A percentile compares a stretch with the other conserved stretches of the same genome.
These are phyloP conservation scores for Cyprinus carpio DNA, from an alignment of 2,113 vertebrate species.

Conservation along the genomic window DNA sequence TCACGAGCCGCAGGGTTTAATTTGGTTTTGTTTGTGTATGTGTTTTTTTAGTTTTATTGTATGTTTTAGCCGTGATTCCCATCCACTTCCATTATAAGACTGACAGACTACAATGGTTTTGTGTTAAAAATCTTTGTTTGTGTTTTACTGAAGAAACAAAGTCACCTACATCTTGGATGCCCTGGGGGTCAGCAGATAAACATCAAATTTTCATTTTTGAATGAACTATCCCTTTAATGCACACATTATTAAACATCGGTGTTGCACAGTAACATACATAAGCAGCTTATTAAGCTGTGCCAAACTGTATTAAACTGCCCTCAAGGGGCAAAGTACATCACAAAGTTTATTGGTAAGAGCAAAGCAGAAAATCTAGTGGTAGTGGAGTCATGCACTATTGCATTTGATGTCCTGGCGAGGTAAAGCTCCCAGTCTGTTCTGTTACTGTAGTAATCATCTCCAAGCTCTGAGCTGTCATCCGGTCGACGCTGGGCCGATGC, in stretches of 20 bases:
- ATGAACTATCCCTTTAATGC: too few species aligned
- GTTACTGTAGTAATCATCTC: conserved; percentile 74
- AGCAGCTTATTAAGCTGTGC: conserved; percentile 24
- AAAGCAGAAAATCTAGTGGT: conserved; percentile 53
- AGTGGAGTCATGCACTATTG: conserved; percentile 43
- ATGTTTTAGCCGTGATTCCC: too few species aligned
- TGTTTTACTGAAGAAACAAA: too few species aligned
- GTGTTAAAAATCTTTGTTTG: too few species aligned
- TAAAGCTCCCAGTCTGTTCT: conserved; percentile 81
- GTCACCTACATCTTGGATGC: too few species aligned
- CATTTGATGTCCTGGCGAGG: conserved; percentile 75
- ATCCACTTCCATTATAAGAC: too few species aligned
- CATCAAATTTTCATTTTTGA: too few species aligned
- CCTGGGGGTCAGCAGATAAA: too few species aligned
- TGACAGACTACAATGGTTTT: too few species aligned
- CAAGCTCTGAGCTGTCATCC: conserved; percentile 64
- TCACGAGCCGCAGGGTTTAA: too few species aligned
- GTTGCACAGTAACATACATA: conserved; percentile 38
- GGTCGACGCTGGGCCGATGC: conserved; percentile 68
- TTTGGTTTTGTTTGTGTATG: too few species aligned
- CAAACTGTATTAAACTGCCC: background rate
- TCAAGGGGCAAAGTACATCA: conserved; percentile 51
- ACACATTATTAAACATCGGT: conserved; percentile 29
- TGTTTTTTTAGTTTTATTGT: too few species aligned
- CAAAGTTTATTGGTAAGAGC: conserved; percentile 63